Conservation (phyloP, 2,797 vertebrate species). For the Lacerta agilis region DNA sequence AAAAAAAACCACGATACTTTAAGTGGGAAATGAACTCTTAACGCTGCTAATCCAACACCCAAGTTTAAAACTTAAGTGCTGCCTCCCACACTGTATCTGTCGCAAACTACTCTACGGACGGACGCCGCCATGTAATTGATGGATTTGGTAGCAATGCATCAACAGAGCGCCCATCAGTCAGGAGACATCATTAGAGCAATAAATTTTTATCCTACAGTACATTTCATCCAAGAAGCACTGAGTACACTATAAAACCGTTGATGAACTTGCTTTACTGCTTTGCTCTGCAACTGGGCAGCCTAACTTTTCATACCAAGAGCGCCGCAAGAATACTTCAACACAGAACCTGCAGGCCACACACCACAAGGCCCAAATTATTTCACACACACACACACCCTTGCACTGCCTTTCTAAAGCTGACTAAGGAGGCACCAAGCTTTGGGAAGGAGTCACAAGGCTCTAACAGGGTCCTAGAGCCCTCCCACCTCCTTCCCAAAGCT, state of each 20-base stretch:
- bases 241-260: background rate
- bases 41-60: background rate
- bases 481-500: too few species aligned
- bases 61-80: background rate
- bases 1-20: background rate
- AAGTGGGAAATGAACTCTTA: background rate
- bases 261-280: background rate
- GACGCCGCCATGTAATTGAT: background rate
- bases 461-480: too few species aligned
- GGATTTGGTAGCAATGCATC: constrained; percentile 4
- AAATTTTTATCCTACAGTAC: background rate
- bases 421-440: too few species aligned
- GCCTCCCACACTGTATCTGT: background rate
- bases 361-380: too few species aligned
- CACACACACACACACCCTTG: too few species aligned
- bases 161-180: background rate
- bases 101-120: background rate
- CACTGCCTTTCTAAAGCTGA: too few species aligned
- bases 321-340: background rate
- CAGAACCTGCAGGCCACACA: background rate
- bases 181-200: background rate
- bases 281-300: background rate
- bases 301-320: too few species aligned
- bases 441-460: too few species aligned
- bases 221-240: background rate